Percentiles rank a stretch among this genome's conserved stretches.
Evolutionary conservation across 2,113 vertebrate species (phyloP).

Genomic region (Empidonax alnorum): DNA sequence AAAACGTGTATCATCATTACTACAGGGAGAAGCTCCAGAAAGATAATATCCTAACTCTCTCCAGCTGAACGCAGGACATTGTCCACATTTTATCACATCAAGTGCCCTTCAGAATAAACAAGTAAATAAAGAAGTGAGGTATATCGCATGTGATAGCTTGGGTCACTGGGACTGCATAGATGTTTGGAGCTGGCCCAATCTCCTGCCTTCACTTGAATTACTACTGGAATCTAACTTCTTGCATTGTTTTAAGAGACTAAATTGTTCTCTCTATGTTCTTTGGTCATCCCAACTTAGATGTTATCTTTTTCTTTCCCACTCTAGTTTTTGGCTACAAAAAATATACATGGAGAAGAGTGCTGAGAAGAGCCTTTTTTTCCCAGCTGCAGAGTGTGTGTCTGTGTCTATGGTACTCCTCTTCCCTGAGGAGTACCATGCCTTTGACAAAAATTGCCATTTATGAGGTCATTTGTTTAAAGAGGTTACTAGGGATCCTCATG

Average conservation of each 20-base stretch:
- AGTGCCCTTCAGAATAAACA: slow-evolving; percentile 20
- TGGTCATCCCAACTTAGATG: slow-evolving; percentile 64
- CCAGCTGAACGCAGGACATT: slow-evolving; percentile 43
- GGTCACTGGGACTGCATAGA: slow-evolving; percentile 28
- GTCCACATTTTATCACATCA: slow-evolving; percentile 29
- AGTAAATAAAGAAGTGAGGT: slow-evolving; percentile 56
- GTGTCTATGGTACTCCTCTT: not conserved
- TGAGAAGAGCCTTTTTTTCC: not conserved
- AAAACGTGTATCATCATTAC: slow-evolving; percentile 43
- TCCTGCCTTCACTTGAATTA: slow-evolving; percentile 59
- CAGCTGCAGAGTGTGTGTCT: not conserved
- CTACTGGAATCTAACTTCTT: slow-evolving; percentile 57
- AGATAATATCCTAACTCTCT: slow-evolving; percentile 43
- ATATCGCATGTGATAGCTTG: slow-evolving; percentile 27
- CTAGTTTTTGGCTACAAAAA: slow-evolving; percentile 49
- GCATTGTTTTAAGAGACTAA: slow-evolving; percentile 58
- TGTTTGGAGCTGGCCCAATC: slow-evolving; percentile 15
- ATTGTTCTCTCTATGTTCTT: slow-evolving; percentile 58
- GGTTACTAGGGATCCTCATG: not conserved
- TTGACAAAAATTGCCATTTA: not conserved
- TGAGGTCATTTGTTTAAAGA: not conserved
- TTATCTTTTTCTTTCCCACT: slow-evolving; percentile 58
- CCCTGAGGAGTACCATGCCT: not conserved
- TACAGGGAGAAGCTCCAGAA: slow-evolving; percentile 18
- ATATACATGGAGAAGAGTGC: not conserved